Conservation (phyloP, 2,113 vertebrate species). For the Hippocampus mohnikei region DNA sequence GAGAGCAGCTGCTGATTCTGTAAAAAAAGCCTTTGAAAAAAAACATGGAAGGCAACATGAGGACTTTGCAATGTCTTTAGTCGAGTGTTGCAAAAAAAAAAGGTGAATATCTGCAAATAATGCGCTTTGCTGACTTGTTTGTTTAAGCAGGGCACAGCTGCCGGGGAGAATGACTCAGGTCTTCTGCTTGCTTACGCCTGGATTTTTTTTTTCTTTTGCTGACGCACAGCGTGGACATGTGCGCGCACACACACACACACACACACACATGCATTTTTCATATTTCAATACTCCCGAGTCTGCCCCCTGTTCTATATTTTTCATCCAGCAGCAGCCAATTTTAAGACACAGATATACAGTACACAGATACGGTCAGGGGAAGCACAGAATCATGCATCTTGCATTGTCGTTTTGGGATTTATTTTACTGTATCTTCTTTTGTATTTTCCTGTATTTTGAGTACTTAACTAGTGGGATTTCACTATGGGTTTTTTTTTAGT, state of each 20-base stretch:
- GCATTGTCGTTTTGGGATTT: not conserved
- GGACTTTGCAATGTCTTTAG: not conserved
- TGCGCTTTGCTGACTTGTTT: conserved; percentile 44
- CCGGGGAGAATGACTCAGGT: conserved; percentile 39
- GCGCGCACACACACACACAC: conserved; percentile 26
- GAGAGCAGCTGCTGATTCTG: conserved; percentile 2
- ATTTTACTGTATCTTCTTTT: too few relatives aligned
- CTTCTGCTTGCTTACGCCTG: conserved; percentile 43
- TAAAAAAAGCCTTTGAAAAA: not conserved
- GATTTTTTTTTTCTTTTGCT: conserved; percentile 24
- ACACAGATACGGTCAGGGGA: not conserved
- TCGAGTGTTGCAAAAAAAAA: not conserved
- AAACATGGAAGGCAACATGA: not conserved
- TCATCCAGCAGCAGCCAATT: conserved; percentile 6
- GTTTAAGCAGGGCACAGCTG: conserved; percentile 68
- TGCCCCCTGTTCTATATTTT: not conserved
- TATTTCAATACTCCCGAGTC: conserved; percentile 20
- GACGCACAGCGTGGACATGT: conserved; percentile 34
- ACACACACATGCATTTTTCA: conserved; percentile 35
- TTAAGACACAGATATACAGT: not conserved
- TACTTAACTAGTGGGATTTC: too few relatives aligned
- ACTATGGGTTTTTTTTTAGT: too few relatives aligned
- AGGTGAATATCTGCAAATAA: conserved; percentile 11
- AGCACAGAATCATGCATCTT: conserved; percentile 8
- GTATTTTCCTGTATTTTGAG: too few relatives aligned